Percentiles rank a stretch among this genome's conserved stretches.
Conservation (phyloP, 2,888 invertebrate genomes). For the Acanthoscelides obtectus region DNA sequence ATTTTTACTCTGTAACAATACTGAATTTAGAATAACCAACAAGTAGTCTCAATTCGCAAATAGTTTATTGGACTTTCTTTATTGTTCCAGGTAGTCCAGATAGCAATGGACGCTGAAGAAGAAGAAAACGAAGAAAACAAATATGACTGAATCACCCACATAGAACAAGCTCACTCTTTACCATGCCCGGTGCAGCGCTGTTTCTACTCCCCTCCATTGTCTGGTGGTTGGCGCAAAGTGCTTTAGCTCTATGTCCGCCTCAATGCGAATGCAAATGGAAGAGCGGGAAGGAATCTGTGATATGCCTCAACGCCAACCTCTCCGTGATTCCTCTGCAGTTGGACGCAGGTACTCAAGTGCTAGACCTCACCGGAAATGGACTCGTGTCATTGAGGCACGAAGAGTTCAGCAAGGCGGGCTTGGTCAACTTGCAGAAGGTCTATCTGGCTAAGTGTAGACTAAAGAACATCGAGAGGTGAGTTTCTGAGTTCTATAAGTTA, state of each 20-base stretch:
- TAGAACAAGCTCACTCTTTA: conserved; percentile 24
- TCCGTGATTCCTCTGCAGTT: conserved; percentile 68
- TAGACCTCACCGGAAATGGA: conserved; percentile 73
- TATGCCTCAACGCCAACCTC: conserved; percentile 73
- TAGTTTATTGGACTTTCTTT: neutral
- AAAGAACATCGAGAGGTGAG: conserved; percentile 57
- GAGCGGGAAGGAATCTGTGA: conserved; percentile 79
- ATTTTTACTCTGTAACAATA: too few species aligned
- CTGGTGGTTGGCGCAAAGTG: conserved; percentile 45
- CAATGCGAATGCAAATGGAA: conserved; percentile 87
- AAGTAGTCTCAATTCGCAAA: too few species aligned
- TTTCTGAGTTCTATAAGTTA: too few species aligned
- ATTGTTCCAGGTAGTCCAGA: neutral
- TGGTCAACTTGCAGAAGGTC: conserved; percentile 76
- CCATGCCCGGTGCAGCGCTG: neutral
- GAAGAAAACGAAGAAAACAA: conserved; percentile 25
- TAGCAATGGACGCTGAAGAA: conserved; percentile 28
- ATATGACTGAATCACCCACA: conserved; percentile 8
- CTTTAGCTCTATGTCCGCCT: conserved; percentile 63
- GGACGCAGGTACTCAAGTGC: conserved; percentile 73
- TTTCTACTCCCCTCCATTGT: conserved; percentile 31
- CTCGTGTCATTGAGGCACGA: conserved; percentile 63
- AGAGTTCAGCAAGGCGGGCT: conserved; percentile 68
- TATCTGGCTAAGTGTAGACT: conserved; percentile 69
- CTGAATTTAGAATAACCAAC: too few species aligned